phyloP scores from a whole-genome alignment of 2,113 vertebrate genomes.

The Scortum barcoo region DNA sequence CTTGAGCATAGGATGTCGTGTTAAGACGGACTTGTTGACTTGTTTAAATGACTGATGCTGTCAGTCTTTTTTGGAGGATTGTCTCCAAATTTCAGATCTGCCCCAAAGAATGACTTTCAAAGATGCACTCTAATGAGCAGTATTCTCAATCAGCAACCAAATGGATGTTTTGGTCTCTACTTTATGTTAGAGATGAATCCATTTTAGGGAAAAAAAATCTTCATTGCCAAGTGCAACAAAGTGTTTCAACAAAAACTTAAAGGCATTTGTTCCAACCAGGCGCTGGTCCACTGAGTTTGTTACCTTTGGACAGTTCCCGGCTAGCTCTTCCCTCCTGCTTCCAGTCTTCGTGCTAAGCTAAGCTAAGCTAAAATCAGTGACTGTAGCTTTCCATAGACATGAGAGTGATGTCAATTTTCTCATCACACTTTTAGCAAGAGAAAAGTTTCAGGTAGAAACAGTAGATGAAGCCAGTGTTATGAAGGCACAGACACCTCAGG shows the following conservation, averaged over 20 bases:
- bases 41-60: not conserved
- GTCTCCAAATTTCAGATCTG: not conserved
- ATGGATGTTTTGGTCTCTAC: not conserved
- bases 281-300: not conserved
- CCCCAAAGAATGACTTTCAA: not conserved
- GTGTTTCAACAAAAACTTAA: not conserved
- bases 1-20: not conserved
- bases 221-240: not conserved
- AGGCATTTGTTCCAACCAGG: no score
- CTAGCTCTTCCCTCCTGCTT: not conserved
- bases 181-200: not conserved
- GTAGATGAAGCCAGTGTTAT: not conserved
- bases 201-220: not conserved
- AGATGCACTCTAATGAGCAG: not conserved
- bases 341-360: not conserved
- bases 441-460: not conserved
- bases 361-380: not conserved
- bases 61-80: not conserved
- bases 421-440: not conserved
- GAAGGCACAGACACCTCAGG: conserved; percentile 20
- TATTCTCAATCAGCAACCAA: not conserved
- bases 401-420: not conserved
- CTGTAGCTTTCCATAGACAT: not conserved
- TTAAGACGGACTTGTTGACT: no score
- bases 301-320: not conserved